phyloP scores from a whole-genome alignment of 2,113 vertebrate species.

The Alethe castanea region DNA sequence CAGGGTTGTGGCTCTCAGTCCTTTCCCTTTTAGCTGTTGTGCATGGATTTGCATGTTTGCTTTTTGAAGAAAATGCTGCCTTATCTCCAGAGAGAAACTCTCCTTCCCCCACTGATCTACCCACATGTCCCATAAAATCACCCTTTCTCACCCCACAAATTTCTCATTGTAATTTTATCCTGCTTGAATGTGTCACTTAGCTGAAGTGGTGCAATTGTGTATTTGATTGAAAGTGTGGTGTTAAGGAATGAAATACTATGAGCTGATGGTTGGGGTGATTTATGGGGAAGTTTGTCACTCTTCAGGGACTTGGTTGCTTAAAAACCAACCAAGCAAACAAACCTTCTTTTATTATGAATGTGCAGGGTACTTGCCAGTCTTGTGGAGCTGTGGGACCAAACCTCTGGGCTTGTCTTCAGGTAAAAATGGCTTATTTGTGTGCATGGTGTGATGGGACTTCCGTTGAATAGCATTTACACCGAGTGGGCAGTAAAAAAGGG shows the following conservation, averaged over 20 bases:
- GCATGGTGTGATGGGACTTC: not conserved
- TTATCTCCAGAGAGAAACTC: not conserved
- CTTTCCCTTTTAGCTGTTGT: not conserved
- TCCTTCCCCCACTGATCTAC: not conserved
- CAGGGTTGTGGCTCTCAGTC: not conserved
- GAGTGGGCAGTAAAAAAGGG: not conserved
- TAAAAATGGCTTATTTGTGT: slow-evolving; percentile 53
- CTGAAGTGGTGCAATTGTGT: accelerated
- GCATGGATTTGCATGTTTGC: not conserved
- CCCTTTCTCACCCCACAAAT: not conserved
- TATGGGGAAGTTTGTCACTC: not conserved
- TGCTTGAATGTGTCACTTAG: not conserved
- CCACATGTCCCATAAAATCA: not conserved
- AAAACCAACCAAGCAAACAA: not conserved
- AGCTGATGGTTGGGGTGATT: not conserved
- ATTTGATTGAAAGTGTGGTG: not conserved
- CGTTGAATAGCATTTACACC: not conserved
- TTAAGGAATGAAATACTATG: not conserved
- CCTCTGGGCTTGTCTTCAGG: slow-evolving; percentile 98
- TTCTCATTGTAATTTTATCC: not conserved
- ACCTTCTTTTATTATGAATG: not conserved
- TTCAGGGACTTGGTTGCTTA: not conserved
- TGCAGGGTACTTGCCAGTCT: slow-evolving; percentile 92
- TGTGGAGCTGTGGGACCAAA: slow-evolving; percentile 93
- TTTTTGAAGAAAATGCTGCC: not conserved